Evolutionary conservation across 2,888 invertebrate species (phyloP).

Genomic region (Drosophila setosimentum): DNA sequence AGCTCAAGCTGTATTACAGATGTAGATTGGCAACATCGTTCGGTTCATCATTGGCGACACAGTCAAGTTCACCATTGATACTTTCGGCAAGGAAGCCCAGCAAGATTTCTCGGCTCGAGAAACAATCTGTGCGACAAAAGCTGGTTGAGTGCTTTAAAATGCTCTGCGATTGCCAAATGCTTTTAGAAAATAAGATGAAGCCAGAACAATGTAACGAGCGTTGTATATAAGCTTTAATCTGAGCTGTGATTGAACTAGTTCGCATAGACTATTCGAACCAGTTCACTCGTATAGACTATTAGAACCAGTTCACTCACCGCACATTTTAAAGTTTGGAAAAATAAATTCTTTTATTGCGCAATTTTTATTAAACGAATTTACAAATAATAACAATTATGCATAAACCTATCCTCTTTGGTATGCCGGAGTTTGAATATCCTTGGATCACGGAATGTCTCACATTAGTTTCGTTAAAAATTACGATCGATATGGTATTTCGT

Average conservation of each 20-base stretch:
- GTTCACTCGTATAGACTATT: conserved; percentile 4
- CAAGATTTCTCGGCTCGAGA: too few relatives aligned
- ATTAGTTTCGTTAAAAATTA: too few relatives aligned
- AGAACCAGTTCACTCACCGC: conserved; percentile 21
- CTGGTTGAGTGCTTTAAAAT: conserved; percentile 24
- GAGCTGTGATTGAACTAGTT: conserved; percentile 19
- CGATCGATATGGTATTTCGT: not conserved
- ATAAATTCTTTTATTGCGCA: conserved; percentile 3
- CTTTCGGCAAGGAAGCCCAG: too few relatives aligned
- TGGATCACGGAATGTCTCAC: too few relatives aligned
- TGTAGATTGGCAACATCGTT: not conserved
- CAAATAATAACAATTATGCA: too few relatives aligned
- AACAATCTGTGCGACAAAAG: conserved; percentile 11
- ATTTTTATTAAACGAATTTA: not conserved
- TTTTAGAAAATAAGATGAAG: conserved; percentile 27
- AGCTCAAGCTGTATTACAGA: conserved; percentile 34
- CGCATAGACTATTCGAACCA: not conserved
- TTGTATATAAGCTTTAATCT: conserved; percentile 9
- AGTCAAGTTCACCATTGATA: too few relatives aligned
- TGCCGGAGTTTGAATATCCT: too few relatives aligned
- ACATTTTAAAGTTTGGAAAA: conserved; percentile 1
- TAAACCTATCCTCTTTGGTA: too few relatives aligned
- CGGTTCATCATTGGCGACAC: not conserved
- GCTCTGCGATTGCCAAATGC: conserved; percentile 39
- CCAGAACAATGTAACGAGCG: not conserved